Evolutionary conservation across 1,140 invertebrate species (phyloP).

Genomic region (Cyphomyrmex costatus): DNA sequence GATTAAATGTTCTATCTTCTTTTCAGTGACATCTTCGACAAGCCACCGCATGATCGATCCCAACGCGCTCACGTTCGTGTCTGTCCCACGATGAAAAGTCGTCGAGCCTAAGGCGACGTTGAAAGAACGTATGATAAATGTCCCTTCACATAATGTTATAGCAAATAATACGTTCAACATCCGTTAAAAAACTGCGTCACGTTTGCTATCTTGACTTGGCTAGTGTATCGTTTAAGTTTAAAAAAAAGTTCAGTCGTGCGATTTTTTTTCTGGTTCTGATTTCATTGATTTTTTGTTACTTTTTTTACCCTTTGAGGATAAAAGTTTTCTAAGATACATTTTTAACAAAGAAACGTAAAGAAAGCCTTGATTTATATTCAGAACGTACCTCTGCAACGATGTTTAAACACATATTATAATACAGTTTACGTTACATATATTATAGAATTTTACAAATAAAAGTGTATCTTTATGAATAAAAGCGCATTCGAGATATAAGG

Average conservation of each 20-base stretch:
- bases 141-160: background rate
- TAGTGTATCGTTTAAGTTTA: too few species aligned
- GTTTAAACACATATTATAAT: too few species aligned
- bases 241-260: background rate
- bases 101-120: constrained; percentile 12
- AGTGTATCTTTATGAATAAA: too few species aligned
- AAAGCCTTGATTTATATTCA: too few species aligned
- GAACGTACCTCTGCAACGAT: too few species aligned
- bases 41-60: constrained; percentile 52
- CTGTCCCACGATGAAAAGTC: constrained; percentile 35
- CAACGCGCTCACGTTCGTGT: background rate
- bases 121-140: constrained; percentile 41
- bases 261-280: background rate
- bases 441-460: too few species aligned
- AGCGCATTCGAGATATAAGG: too few species aligned
- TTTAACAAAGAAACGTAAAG: too few species aligned
- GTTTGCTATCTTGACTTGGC: background rate
- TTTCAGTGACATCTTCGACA: constrained; percentile 58
- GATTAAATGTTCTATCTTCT: constrained; percentile 65
- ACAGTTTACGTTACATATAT: too few species aligned
- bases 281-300: background rate
- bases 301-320: background rate
- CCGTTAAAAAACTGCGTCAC: background rate
- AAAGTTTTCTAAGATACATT: too few species aligned
- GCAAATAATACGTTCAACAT: constrained; percentile 30